These are phyloP conservation scores for Brachyptera risi DNA, from an alignment of 2,888 invertebrate genomes.

Conservation along the genomic window DNA sequence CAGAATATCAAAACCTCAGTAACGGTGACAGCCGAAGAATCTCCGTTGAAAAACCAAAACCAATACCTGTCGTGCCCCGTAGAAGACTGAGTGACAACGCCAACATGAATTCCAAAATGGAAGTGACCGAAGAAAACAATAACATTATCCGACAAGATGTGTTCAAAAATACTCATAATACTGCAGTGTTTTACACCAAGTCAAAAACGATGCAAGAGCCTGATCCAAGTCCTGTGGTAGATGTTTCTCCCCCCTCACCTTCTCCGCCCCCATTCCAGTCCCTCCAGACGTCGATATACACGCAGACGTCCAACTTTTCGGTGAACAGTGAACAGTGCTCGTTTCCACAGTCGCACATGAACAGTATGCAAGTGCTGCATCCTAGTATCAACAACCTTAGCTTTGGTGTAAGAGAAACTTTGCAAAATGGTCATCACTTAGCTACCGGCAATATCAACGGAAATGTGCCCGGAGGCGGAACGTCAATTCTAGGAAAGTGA, in stretches of 20 bases:
- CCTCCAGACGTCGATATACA: slow-evolving; percentile 37
- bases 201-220: not conserved
- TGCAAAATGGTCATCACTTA: too few species aligned
- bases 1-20: not conserved
- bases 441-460: too few species aligned
- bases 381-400: slow-evolving; percentile 45
- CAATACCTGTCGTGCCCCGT: not conserved
- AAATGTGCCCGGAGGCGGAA: too few species aligned
- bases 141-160: slow-evolving; percentile 20
- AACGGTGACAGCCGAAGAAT: slow-evolving; percentile 14
- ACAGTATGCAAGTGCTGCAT: slow-evolving; percentile 39
- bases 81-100: slow-evolving; percentile 25
- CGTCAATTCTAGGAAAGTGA: too few species aligned
- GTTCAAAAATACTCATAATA: not conserved
- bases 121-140: slow-evolving; percentile 29
- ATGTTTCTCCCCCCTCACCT: slow-evolving; percentile 34
- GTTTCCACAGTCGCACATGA: not conserved
- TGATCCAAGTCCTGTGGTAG: slow-evolving; percentile 21
- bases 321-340: not conserved
- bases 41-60: slow-evolving; percentile 11
- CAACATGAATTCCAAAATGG: slow-evolving; percentile 23
- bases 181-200: not conserved
- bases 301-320: not conserved
- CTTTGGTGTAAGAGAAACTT: slow-evolving; percentile 37
- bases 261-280: slow-evolving; percentile 44